Evolutionary conservation across 2,888 invertebrate genomes (phyloP).

Genomic region (Cantharis lateralis): DNA sequence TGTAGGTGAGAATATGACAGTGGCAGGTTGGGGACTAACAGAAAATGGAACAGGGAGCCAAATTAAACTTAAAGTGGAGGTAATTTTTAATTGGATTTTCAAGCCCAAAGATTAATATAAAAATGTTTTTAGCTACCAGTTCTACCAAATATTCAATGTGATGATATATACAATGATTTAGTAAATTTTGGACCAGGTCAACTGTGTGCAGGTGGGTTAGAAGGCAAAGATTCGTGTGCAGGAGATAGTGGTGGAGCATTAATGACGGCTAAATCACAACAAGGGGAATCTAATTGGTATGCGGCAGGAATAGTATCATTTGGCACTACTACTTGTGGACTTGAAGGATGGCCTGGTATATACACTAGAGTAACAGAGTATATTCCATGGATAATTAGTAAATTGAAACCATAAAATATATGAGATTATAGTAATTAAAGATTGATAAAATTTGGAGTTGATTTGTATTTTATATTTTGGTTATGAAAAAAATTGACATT

Average conservation of each 20-base stretch:
- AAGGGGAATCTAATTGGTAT: slow-evolving; percentile 53
- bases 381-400: slow-evolving; percentile 62
- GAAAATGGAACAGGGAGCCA: slow-evolving; percentile 58
- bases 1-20: slow-evolving; percentile 57
- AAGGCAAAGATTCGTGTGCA: slow-evolving; percentile 63
- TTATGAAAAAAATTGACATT: background rate
- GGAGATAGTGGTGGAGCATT: slow-evolving; percentile 70
- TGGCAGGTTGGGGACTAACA: slow-evolving; percentile 71
- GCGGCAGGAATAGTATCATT: slow-evolving; percentile 67
- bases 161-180: slow-evolving; percentile 56
- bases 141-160: slow-evolving; percentile 58
- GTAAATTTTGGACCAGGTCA: slow-evolving; percentile 59
- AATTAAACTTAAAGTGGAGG: slow-evolving; percentile 58
- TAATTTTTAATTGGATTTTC: slow-evolving; percentile 24
- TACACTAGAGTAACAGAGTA: slow-evolving; percentile 65
- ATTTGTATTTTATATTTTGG: background rate
- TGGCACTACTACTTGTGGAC: slow-evolving; percentile 61
- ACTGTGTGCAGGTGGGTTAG: slow-evolving; percentile 65
- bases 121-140: slow-evolving; percentile 55
- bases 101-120: too few relatives aligned
- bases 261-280: slow-evolving; percentile 50
- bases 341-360: slow-evolving; percentile 63
- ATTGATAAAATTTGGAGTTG: background rate
- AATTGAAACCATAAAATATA: slow-evolving; percentile 44
- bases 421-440: background rate